These are phyloP conservation scores for Leptothorax acervorum DNA, from an alignment of 2,888 invertebrate species.

Conservation along the genomic window DNA sequence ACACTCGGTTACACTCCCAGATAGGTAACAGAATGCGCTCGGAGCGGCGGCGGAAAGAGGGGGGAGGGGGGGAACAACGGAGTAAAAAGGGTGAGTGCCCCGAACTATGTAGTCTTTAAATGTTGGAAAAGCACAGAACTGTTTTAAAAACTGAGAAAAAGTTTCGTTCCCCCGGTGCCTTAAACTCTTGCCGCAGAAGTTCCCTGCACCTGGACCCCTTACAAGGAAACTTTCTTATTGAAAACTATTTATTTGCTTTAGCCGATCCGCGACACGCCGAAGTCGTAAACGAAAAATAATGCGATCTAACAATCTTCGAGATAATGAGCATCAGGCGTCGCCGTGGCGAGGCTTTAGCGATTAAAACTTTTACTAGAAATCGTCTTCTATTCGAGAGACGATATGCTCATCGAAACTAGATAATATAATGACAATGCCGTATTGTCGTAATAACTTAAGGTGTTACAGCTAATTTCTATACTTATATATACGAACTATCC, in stretches of 20 bases:
- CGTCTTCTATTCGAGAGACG: not conserved
- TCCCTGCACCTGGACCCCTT: conserved; percentile 69
- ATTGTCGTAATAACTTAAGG: not conserved
- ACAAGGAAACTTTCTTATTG: conserved; percentile 73
- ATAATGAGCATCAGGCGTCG: conserved; percentile 27
- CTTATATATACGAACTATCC: not conserved
- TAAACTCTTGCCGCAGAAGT: conserved; percentile 66
- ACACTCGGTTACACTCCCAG: conserved; percentile 38
- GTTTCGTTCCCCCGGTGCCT: conserved; percentile 70
- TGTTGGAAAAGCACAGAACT: conserved; percentile 69
- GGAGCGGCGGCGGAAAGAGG: not conserved
- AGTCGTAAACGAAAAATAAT: conserved; percentile 63
- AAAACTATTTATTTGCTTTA: conserved; percentile 73
- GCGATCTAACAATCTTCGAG: conserved; percentile 52
- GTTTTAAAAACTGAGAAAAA: conserved; percentile 73
- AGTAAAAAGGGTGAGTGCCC: conserved; percentile 18
- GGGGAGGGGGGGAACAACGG: too few relatives aligned
- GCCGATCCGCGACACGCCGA: conserved; percentile 58
- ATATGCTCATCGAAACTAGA: not conserved
- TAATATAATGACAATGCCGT: not conserved
- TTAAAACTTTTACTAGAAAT: conserved; percentile 17
- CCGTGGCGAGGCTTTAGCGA: not conserved
- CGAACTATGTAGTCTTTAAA: conserved; percentile 69
- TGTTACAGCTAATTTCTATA: not conserved
- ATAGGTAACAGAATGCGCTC: conserved; percentile 49